phyloP scores from a whole-genome alignment of 2,113 vertebrate genomes.

The Pelecanus crispus region DNA sequence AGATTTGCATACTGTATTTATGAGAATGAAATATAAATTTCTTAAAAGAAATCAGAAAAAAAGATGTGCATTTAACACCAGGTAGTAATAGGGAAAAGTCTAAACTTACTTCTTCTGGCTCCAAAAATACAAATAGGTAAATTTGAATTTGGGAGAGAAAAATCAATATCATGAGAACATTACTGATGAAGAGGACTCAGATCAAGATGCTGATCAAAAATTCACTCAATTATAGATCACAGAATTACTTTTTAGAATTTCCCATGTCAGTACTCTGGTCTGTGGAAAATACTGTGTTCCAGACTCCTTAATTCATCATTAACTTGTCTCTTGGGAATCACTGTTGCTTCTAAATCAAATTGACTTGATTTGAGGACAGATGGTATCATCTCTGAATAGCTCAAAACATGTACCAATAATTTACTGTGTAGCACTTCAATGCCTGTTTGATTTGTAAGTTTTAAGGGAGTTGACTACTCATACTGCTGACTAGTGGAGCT shows the following conservation, averaged over 20 bases:
- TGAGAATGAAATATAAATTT: background rate
- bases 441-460: background rate
- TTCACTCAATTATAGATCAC: constrained; percentile 15
- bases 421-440: background rate
- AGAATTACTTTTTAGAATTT: background rate
- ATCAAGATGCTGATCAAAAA: constrained; percentile 16
- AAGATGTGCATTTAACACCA: background rate
- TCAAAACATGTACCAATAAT: background rate
- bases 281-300: background rate
- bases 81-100: background rate
- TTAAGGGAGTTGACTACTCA: background rate
- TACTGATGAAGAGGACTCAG: background rate
- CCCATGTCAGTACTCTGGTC: background rate
- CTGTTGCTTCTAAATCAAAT: constrained; percentile 2
- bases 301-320: background rate
- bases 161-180: background rate
- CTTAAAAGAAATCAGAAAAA: background rate
- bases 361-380: background rate
- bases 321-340: background rate
- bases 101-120: background rate
- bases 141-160: background rate
- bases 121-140: background rate
- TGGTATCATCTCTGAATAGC: background rate
- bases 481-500: background rate
- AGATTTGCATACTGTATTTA: background rate